Percentiles rank a stretch among this genome's conserved stretches.
Conservation (phyloP, 2,113 vertebrate genomes). For the Spheniscus mendiculus region DNA sequence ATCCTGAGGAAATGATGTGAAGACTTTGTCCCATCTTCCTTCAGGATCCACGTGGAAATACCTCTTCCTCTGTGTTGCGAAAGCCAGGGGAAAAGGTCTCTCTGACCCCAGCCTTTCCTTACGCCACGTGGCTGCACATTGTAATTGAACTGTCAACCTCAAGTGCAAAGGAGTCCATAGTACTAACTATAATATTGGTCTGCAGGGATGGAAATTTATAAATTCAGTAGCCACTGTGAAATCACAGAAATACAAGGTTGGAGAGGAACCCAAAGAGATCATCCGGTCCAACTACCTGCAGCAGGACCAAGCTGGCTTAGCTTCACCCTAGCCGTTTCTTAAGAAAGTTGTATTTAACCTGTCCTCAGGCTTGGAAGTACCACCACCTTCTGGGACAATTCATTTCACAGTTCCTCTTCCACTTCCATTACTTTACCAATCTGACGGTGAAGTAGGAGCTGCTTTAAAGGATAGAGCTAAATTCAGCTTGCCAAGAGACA, state of each 20-base stretch:
- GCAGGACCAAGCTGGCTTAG: background rate
- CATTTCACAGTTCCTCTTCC: background rate
- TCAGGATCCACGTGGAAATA: background rate
- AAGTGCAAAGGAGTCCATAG: background rate
- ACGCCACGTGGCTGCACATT: accelerated
- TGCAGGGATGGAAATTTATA: background rate
- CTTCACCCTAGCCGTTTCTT: background rate
- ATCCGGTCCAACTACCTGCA: background rate
- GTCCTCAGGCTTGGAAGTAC: background rate
- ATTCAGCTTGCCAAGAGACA: background rate
- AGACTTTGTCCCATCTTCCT: background rate
- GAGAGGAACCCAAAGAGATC: background rate
- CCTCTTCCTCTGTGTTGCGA: background rate
- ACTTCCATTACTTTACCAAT: background rate
- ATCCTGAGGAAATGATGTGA: background rate
- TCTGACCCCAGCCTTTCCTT: background rate
- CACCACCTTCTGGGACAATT: background rate
- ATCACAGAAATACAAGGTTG: background rate
- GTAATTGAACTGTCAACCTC: background rate
- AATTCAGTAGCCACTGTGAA: background rate
- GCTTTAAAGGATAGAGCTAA: background rate
- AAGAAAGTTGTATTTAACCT: background rate
- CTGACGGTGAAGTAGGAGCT: background rate
- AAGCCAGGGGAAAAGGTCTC: background rate
- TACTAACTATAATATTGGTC: background rate